Conservation (phyloP, 2,888 invertebrate genomes). For the Tenthredo mesomela region DNA sequence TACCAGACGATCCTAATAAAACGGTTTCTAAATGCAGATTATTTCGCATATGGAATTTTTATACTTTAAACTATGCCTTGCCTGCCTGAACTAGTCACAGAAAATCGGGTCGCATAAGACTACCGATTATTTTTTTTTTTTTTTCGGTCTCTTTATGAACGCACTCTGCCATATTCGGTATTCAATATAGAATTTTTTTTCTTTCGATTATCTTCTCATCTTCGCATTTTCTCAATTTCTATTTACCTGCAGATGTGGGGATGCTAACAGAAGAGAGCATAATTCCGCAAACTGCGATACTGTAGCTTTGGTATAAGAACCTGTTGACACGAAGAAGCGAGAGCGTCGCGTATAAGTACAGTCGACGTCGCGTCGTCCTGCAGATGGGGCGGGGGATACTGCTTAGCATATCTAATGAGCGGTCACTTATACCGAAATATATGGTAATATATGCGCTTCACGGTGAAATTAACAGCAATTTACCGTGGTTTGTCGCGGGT, state of each 20-base stretch:
- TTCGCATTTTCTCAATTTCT: not conserved
- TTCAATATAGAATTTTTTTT: not conserved
- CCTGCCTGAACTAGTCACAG: not conserved
- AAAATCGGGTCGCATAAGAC: not conserved
- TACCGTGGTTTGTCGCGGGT: conserved; percentile 55
- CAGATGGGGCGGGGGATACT: conserved; percentile 36
- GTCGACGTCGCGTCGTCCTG: not conserved
- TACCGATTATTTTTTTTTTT: not conserved
- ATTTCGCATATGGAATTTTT: not conserved
- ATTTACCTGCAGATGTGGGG: not conserved
- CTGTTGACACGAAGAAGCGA: conserved; percentile 48
- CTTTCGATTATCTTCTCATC: not conserved
- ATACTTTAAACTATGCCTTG: not conserved
- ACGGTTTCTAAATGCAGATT: conserved; percentile 10
- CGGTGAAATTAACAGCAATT: conserved; percentile 65
- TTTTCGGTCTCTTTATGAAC: too few species aligned
- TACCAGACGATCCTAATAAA: not conserved
- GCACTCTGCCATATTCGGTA: too few species aligned
- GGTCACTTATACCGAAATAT: conserved; percentile 66
- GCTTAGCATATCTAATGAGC: conserved; percentile 64
- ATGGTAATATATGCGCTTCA: conserved; percentile 64
- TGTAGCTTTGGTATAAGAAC: conserved; percentile 46
- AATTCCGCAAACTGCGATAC: conserved; percentile 28
- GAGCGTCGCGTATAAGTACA: conserved; percentile 30
- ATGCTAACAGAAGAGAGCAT: not conserved